Evolutionary conservation across 1,140 invertebrate species (phyloP).

Genomic region (Bactericera cockerelli): DNA sequence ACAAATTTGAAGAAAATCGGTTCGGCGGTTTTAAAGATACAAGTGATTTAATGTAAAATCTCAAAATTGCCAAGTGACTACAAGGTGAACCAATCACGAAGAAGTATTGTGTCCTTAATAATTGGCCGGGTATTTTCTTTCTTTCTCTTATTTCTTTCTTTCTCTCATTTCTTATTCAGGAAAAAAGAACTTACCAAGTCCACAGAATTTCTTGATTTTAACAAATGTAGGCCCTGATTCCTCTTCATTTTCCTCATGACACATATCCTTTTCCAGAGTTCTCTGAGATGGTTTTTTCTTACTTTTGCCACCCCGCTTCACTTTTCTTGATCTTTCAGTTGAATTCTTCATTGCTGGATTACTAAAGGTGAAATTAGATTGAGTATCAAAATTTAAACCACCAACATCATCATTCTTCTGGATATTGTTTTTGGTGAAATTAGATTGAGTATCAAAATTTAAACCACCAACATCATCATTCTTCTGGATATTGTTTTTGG

Average conservation of each 20-base stretch:
- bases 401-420: conserved; percentile 30
- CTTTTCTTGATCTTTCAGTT: neutral
- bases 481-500: no score
- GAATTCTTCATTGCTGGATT: neutral
- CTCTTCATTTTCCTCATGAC: neutral
- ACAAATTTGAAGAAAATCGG: no score
- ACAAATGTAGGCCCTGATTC: neutral
- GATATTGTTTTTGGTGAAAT: no score
- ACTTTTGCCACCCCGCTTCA: neutral
- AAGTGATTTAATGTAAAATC: no score
- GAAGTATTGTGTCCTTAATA: no score
- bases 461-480: conserved; percentile 29
- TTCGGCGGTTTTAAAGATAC: no score
- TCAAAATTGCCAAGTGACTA: no score
- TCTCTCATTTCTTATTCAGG: neutral
- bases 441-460: no score
- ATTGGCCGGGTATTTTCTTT: no score
- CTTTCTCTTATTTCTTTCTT: no score
- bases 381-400: no score
- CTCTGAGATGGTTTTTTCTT: neutral
- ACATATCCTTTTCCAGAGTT: neutral
- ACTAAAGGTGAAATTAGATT: conserved; percentile 25
- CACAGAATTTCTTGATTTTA: conserved; percentile 1
- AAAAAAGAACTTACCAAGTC: neutral
- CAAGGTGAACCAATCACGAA: no score